A percentile compares a stretch with the other conserved stretches of the same genome.
Evolutionary conservation across 1,140 invertebrate genomes (phyloP).

Genomic region (Dendroctonus valens): DNA sequence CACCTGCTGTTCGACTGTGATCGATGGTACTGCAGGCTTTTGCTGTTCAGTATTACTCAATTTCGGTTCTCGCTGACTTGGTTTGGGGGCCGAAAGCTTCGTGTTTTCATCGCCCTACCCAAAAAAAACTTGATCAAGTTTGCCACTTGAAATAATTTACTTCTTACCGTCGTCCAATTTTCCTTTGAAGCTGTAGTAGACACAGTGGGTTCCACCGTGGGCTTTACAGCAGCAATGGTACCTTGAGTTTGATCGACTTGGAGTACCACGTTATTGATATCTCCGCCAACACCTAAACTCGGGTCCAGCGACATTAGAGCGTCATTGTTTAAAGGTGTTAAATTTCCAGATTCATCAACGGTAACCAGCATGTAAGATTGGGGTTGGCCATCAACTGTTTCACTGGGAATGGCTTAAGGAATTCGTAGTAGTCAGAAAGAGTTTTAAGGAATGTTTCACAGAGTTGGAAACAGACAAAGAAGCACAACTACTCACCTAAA

Average conservation of each 20-base stretch:
- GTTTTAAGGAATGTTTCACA: slow-evolving; percentile 8
- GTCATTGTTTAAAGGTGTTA: slow-evolving; percentile 69
- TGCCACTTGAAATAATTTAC: no score
- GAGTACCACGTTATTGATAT: slow-evolving; percentile 47
- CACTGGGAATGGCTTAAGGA: slow-evolving; percentile 59
- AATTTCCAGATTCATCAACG: slow-evolving; percentile 66
- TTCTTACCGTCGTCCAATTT: not conserved
- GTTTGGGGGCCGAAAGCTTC: not conserved
- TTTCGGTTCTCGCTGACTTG: not conserved
- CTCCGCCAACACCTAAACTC: slow-evolving; percentile 44
- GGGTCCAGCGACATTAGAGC: slow-evolving; percentile 53
- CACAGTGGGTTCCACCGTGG: slow-evolving; percentile 1
- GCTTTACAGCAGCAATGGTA: slow-evolving; percentile 9
- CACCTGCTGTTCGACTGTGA: slow-evolving; percentile 22
- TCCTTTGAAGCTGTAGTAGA: not conserved
- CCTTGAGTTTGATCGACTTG: slow-evolving; percentile 46
- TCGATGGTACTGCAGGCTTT: not conserved
- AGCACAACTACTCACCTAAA: slow-evolving; percentile 44
- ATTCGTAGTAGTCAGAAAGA: not conserved
- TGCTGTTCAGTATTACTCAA: not conserved
- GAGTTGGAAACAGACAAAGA: no score
- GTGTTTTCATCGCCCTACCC: no score
- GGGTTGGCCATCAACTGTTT: slow-evolving; percentile 62
- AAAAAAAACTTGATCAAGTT: no score
- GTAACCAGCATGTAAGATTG: slow-evolving; percentile 63